These are phyloP conservation scores for Auanema freiburgensis DNA, from an alignment of 2,888 invertebrate genomes.

Conservation along the genomic window DNA sequence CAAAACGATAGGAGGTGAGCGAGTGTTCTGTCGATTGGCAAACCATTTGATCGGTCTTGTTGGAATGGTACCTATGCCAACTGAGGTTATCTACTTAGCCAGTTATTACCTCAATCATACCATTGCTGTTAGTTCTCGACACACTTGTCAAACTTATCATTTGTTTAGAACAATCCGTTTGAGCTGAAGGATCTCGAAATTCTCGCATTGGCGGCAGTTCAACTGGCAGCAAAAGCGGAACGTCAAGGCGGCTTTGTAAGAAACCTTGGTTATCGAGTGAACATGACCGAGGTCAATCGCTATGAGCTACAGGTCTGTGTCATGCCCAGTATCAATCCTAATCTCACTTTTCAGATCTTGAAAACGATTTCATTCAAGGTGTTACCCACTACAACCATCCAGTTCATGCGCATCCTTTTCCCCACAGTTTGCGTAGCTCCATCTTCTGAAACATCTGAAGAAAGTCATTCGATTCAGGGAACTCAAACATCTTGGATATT, in stretches of 20 bases:
- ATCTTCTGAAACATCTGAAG: background rate
- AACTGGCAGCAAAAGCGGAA: conserved; percentile 14
- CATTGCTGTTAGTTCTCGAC: background rate
- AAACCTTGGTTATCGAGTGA: background rate
- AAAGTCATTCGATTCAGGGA: background rate
- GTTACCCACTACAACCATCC: conserved; percentile 12
- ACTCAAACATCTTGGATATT: conserved; percentile 6
- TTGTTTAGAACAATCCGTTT: background rate
- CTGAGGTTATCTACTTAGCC: conserved; percentile 14
- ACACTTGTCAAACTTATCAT: background rate
- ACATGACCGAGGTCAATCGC: conserved; percentile 3
- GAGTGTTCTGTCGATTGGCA: background rate
- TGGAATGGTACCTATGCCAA: background rate
- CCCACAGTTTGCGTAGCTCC: conserved; percentile 4
- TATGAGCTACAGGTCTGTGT: conserved; percentile 7
- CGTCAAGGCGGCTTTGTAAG: conserved; percentile 2
- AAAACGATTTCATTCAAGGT: conserved; percentile 1
- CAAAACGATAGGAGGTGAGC: background rate
- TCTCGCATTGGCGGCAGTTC: conserved; percentile 7
- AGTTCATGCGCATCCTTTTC: conserved; percentile 14
- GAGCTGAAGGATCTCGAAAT: conserved; percentile 7
- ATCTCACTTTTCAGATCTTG: conserved; percentile 5
- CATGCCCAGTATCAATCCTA: background rate
- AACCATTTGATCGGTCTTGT: conserved; percentile 3
- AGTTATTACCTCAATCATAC: conserved; percentile 8